Evolutionary conservation across 2,888 invertebrate genomes (phyloP), one percentile per base, ranked within the genome.

Genomic region (Cantharis lateralis): DNA sequence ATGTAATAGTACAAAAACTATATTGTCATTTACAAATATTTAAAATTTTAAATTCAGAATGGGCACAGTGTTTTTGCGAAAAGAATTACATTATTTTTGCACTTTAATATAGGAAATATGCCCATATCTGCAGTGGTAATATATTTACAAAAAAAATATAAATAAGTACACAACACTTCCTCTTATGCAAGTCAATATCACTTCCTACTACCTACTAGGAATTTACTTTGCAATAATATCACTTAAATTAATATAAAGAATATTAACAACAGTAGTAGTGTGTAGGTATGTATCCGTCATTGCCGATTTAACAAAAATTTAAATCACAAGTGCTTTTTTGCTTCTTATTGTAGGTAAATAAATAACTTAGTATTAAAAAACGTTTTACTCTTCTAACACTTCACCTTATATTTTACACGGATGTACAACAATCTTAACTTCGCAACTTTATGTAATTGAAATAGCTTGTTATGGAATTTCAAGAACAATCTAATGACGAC

Each of bases 401-500:
- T 66, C 64, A 66, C 64, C 24, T 24, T 15, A n/a, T 20, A 20
- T 66, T 66, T 20, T 20, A 66, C 64, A 48, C 48, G n/a, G n/a
- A 48, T 48, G 48, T 48, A 48, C 48, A 48, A 48, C 7, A 20
- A 16, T 20, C 11, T 66, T 66, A 66, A 24, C n/a, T 66, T 18
- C 64, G 18, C 24, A 66, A 20, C n/a, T 66, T 16, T 20, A 66
- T 20, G n/a, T 20, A 66, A 24, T 66, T 20, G n/a, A 18, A 66
- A 20, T 66, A 66, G 20, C 64, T 66, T n/a, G n/a, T 20, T 13
- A 66, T 13, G 48, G 64, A 69, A 71, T 70, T 87, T 93, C 93
- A 93, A 90, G 93, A 91, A 87, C 94, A 94, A 86, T 94, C 94
- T 88, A 94, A 90, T 18, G 93, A 93, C 20, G 93, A 92, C 82